Conservation (phyloP, 2,888 invertebrate species). For the Diaprepes abbreviatus region DNA sequence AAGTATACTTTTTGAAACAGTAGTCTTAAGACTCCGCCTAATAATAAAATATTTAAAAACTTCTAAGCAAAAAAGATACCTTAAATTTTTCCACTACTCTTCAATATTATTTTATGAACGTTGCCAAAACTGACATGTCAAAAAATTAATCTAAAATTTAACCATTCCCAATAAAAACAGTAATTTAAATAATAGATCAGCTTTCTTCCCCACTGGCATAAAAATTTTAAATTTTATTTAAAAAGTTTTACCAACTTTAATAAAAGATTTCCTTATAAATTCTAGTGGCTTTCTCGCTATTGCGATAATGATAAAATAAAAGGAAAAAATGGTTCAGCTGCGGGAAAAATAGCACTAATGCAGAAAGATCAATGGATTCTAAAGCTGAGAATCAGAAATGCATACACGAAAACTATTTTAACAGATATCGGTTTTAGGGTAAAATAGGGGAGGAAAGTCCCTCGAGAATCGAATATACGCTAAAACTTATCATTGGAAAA, state of each 20-base stretch:
- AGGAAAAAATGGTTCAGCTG: slow-evolving; percentile 24
- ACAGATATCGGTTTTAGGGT: slow-evolving; percentile 60
- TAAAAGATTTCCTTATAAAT: slow-evolving; percentile 14
- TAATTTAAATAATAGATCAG: no score
- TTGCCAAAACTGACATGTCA: no score
- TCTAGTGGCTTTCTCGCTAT: slow-evolving; percentile 7
- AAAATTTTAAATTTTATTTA: background rate
- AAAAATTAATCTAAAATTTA: no score
- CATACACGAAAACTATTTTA: slow-evolving; percentile 64
- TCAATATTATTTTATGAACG: no score
- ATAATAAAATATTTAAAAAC: no score
- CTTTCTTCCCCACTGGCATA: no score
- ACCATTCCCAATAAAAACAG: no score
- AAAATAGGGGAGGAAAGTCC: slow-evolving; percentile 54
- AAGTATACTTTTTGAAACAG: no score
- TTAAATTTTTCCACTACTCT: no score
- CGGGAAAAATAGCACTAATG: slow-evolving; percentile 35
- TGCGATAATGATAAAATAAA: slow-evolving; percentile 23
- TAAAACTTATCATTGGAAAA: slow-evolving; percentile 63
- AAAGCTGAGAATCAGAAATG: slow-evolving; percentile 55
- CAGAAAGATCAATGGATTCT: slow-evolving; percentile 45
- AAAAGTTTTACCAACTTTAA: background rate
- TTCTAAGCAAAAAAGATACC: no score
- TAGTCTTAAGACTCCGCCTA: no score
- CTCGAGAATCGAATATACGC: slow-evolving; percentile 57